A percentile compares a stretch with the other conserved stretches of the same genome.
phyloP scores from a whole-genome alignment of 1,140 invertebrate species.

The Phortica variegata region DNA sequence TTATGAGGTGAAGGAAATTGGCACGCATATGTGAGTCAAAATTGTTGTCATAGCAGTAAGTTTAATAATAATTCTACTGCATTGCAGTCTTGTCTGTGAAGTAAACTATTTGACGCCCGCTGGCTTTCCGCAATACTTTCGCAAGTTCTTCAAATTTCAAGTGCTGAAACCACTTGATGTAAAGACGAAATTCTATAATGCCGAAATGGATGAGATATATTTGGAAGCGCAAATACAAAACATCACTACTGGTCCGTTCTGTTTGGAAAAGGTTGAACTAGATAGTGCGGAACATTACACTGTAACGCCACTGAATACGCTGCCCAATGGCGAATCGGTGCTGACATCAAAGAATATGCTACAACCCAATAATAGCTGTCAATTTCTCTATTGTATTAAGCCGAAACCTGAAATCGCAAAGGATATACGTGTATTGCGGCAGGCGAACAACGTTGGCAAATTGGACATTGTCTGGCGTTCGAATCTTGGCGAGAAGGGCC shows the following conservation, averaged over 20 bases:
- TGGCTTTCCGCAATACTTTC: slow-evolving; percentile 74
- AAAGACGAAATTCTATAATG: slow-evolving; percentile 97
- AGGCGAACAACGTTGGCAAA: slow-evolving; percentile 91
- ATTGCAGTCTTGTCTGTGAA: slow-evolving; percentile 88
- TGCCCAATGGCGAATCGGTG: slow-evolving; percentile 68
- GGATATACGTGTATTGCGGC: slow-evolving; percentile 74
- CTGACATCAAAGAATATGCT: slow-evolving; percentile 85
- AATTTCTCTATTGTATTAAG: slow-evolving; percentile 88
- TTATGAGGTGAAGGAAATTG: slow-evolving; percentile 98
- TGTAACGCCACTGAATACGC: slow-evolving; percentile 68
- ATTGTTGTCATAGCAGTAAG: neutral
- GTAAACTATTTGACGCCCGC: slow-evolving; percentile 81
- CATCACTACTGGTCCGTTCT: slow-evolving; percentile 46
- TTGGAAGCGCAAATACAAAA: slow-evolving; percentile 80
- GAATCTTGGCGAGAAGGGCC: slow-evolving; percentile 92
- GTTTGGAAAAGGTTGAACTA: slow-evolving; percentile 61
- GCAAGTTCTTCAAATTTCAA: slow-evolving; percentile 98
- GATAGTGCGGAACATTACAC: slow-evolving; percentile 89
- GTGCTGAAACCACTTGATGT: slow-evolving; percentile 97
- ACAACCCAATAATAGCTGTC: slow-evolving; percentile 75
- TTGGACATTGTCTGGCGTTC: slow-evolving; percentile 94
- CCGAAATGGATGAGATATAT: slow-evolving; percentile 95
- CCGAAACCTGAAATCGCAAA: slow-evolving; percentile 73
- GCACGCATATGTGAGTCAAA: slow-evolving; percentile 83
- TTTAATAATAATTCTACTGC: neutral